A percentile compares a stretch with the other conserved stretches of the same genome.
Evolutionary conservation across 2,113 vertebrate genomes (phyloP).

Genomic region (Ictidomys tridecemlineatus): DNA sequence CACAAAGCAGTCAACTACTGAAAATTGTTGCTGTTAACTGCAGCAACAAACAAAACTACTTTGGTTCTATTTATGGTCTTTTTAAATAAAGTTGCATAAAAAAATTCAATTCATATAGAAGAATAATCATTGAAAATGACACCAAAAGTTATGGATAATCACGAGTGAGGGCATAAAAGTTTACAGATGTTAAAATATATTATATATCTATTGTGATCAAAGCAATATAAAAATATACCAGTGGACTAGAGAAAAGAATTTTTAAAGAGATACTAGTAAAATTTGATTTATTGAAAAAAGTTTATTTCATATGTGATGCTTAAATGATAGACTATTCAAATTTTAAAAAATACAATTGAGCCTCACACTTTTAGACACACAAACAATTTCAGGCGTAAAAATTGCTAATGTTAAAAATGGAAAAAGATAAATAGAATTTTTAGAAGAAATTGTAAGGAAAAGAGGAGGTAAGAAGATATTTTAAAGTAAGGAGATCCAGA

Average conservation of each 20-base stretch:
- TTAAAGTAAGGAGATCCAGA: background rate
- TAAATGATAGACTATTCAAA: background rate
- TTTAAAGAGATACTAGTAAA: background rate
- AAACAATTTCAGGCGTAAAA: constrained; percentile 1
- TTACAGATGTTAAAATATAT: background rate
- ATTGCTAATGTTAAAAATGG: constrained; percentile 14
- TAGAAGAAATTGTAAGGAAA: constrained; percentile 18
- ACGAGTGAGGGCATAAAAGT: background rate
- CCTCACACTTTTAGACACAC: background rate
- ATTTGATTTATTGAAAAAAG: constrained; percentile 13
- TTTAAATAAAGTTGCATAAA: background rate
- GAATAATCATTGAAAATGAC: constrained; percentile 15
- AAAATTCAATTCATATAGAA: background rate
- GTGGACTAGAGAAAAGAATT: background rate
- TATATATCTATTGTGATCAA: background rate
- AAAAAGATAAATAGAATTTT: constrained; percentile 19
- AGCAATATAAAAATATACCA: constrained; percentile 10
- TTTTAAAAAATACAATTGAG: background rate
- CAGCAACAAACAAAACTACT: background rate
- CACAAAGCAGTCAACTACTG: background rate
- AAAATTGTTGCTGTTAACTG: background rate
- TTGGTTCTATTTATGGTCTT: background rate
- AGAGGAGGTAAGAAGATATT: background rate
- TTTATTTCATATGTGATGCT: background rate
- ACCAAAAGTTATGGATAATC: background rate